Percentiles rank a stretch among this genome's conserved stretches.
Evolutionary conservation across 1,140 invertebrate genomes (phyloP).

Genomic region (Cherax quadricarinatus): DNA sequence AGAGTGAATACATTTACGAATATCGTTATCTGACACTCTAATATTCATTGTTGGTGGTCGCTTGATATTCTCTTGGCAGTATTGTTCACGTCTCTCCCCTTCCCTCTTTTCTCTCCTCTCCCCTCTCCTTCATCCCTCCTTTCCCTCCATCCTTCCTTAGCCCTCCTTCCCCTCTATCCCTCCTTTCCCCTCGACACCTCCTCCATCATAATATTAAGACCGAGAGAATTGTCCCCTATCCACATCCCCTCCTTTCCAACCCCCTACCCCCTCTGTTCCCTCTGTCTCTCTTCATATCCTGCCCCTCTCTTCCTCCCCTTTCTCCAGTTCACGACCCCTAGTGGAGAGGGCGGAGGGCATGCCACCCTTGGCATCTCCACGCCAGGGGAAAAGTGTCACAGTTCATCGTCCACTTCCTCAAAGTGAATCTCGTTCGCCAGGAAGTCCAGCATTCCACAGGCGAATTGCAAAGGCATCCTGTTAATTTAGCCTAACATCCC

Average conservation of each 20-base stretch:
- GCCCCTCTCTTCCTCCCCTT: not conserved
- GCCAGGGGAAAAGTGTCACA: not conserved
- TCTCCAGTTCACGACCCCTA: not conserved
- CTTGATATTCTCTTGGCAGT: too few species aligned
- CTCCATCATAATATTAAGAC: not conserved
- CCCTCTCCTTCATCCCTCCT: not conserved
- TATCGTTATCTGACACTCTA: not conserved
- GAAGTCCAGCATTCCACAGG: too few species aligned
- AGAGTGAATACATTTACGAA: too few species aligned
- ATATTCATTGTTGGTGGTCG: too few species aligned
- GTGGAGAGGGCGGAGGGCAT: conserved; percentile 37
- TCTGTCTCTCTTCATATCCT: not conserved
- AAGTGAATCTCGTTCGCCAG: too few species aligned
- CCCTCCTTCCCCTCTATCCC: not conserved
- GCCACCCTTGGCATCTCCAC: not conserved
- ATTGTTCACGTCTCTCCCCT: not conserved
- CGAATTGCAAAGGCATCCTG: too few species aligned
- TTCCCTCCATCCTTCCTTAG: not conserved
- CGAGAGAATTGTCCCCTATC: not conserved
- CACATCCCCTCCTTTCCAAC: not conserved
- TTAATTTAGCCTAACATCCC: too few species aligned
- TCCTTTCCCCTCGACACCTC: not conserved
- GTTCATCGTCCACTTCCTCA: too few species aligned
- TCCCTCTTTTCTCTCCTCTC: not conserved
- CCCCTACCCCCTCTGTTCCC: not conserved